A percentile compares a stretch with the other conserved stretches of the same genome.
phyloP scores from a whole-genome alignment of 2,113 vertebrate genomes.

The Perccottus glenii region DNA sequence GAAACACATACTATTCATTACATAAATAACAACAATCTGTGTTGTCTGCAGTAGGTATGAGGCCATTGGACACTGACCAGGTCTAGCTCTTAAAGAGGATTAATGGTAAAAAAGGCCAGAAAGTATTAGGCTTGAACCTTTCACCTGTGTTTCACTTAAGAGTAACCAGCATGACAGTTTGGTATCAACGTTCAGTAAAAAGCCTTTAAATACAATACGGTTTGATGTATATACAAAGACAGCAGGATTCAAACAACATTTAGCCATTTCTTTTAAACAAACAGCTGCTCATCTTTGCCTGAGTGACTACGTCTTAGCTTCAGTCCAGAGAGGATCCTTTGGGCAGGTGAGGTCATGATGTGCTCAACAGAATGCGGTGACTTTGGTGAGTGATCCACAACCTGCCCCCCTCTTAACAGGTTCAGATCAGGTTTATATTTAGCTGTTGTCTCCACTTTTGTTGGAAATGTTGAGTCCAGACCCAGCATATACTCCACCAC shows the following conservation, averaged over 20 bases:
- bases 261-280: slow-evolving; percentile 61
- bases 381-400: slow-evolving; percentile 43
- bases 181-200: background rate
- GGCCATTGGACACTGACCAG: slow-evolving; percentile 7
- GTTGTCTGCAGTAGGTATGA: background rate
- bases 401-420: slow-evolving; percentile 24
- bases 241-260: background rate
- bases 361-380: slow-evolving; percentile 44
- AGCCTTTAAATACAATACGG: background rate
- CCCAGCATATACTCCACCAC: slow-evolving; percentile 65
- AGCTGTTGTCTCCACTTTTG: slow-evolving; percentile 5
- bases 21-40: slow-evolving; percentile 6
- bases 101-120: slow-evolving; percentile 11
- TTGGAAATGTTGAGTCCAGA: slow-evolving; percentile 35
- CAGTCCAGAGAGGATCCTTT: slow-evolving; percentile 75
- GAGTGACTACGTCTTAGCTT: slow-evolving; percentile 72
- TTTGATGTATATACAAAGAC: background rate
- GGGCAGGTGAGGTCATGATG: slow-evolving; percentile 54
- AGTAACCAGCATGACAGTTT: background rate
- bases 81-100: slow-evolving; percentile 20
- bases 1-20: slow-evolving; percentile 5
- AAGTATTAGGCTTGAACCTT: slow-evolving; percentile 16
- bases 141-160: slow-evolving; percentile 2
- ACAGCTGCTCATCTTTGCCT: slow-evolving; percentile 76
- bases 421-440: slow-evolving; percentile 25